phyloP scores from a whole-genome alignment of 92 coral and sea anemone species.

The Muricea muricata region DNA sequence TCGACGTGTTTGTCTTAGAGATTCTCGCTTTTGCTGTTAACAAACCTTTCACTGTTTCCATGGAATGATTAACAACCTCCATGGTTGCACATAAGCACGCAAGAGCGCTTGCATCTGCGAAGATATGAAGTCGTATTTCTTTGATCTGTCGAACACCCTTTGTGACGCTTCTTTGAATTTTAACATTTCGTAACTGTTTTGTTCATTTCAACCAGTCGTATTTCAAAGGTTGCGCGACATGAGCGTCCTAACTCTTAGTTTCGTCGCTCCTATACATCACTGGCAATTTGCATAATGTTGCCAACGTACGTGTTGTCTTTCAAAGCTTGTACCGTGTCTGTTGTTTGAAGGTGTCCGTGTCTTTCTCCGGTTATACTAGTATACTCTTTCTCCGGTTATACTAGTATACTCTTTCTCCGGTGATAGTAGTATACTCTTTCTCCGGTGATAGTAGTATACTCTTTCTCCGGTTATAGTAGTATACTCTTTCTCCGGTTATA shows the following conservation, averaged over 20 bases:
- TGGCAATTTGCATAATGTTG: constrained; percentile 42
- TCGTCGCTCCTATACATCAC: constrained; percentile 37
- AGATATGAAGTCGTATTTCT: constrained; percentile 4
- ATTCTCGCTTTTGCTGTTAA: constrained; percentile 72
- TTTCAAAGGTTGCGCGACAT: constrained; percentile 22
- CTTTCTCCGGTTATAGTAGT: too few species aligned
- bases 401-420: too few species aligned
- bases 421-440: too few species aligned
- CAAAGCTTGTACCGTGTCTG: not conserved
- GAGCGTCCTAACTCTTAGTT: constrained; percentile 60
- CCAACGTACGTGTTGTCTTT: constrained; percentile 8
- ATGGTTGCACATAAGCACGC: constrained; percentile 73
- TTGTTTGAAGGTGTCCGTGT: not conserved
- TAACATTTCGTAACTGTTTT: constrained; percentile 43
- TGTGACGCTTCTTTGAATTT: not conserved
- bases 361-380: too few species aligned
- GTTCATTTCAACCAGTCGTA: constrained; percentile 58
- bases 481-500: too few species aligned
- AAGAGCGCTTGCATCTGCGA: constrained; percentile 74
- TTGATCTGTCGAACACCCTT: not conserved
- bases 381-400: too few species aligned
- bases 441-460: too few species aligned
- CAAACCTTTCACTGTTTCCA: constrained; percentile 63
- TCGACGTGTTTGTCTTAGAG: constrained; percentile 71
- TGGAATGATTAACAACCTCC: constrained; percentile 49